Conservation (phyloP, 2,113 vertebrate species). For the Numenius arquata region DNA sequence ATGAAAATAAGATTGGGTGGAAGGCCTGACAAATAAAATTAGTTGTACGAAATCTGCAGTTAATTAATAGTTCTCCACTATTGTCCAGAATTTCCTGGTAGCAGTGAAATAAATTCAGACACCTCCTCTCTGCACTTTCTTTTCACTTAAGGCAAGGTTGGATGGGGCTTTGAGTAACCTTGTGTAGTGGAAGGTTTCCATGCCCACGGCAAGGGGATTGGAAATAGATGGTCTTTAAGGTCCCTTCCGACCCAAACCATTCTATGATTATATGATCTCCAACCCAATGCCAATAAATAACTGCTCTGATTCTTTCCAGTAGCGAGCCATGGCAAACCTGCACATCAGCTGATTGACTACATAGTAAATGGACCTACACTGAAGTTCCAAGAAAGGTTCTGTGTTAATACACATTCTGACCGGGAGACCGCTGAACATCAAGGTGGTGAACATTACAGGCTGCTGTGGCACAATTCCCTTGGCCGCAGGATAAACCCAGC, state of each 20-base stretch:
- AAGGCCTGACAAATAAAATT: background rate
- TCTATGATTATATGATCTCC: background rate
- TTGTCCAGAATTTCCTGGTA: background rate
- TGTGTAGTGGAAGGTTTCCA: background rate
- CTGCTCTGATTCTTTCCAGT: background rate
- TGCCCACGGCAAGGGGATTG: background rate
- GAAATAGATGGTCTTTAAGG: background rate
- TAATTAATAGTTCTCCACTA: background rate
- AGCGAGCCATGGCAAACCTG: background rate
- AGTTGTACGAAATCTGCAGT: background rate
- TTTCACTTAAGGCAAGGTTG: background rate
- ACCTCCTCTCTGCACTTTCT: background rate
- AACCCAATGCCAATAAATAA: background rate
- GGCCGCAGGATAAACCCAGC: background rate
- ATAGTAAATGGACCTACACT: background rate
- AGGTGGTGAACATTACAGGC: no score
- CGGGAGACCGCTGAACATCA: fast-evolving
- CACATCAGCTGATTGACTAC: background rate
- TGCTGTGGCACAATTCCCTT: background rate
- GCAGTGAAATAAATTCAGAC: background rate
- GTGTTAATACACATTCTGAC: background rate
- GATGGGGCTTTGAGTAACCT: background rate
- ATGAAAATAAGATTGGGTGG: background rate
- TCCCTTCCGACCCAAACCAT: background rate
- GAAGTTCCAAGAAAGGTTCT: background rate